These are phyloP conservation scores for Atta cephalotes DNA, from an alignment of 1,140 invertebrate genomes.

Conservation along the genomic window DNA sequence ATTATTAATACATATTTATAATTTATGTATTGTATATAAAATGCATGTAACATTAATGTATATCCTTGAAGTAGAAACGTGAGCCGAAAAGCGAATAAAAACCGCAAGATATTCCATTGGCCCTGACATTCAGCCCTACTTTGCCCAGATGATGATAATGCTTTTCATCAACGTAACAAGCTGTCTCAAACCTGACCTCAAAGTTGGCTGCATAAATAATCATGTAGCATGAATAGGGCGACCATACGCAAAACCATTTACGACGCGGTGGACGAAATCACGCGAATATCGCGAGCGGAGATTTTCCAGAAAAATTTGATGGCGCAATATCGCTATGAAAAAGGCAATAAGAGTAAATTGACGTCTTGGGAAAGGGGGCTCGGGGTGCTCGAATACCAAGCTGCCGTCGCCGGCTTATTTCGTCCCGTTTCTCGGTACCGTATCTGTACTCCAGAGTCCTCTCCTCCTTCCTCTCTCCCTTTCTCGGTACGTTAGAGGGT, in stretches of 20 bases:
- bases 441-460: conserved; percentile 10
- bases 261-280: conserved; percentile 12
- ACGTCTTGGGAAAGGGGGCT: conserved; percentile 38
- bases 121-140: conserved; percentile 30
- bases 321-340: conserved; percentile 32
- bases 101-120: neutral
- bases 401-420: conserved; percentile 64
- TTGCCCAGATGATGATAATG: conserved; percentile 12
- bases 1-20: neutral
- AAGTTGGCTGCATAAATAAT: conserved; percentile 40
- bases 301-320: conserved; percentile 44
- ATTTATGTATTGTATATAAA: neutral
- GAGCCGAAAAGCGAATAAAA: neutral
- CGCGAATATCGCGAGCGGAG: conserved; percentile 19
- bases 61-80: neutral
- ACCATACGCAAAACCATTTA: neutral
- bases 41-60: neutral
- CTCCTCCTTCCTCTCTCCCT: neutral
- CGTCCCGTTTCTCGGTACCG: conserved; percentile 39
- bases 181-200: conserved; percentile 8
- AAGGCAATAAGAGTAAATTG: conserved; percentile 55
- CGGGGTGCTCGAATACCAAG: conserved; percentile 28
- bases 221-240: neutral
- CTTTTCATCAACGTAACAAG: conserved; percentile 34
- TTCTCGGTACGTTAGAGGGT: neutral